Evolutionary conservation across 35 echinoderm and acorn worm species (phyloP), one percentile per base, ranked within the genome.

Genomic region (Patiria miniata): DNA sequence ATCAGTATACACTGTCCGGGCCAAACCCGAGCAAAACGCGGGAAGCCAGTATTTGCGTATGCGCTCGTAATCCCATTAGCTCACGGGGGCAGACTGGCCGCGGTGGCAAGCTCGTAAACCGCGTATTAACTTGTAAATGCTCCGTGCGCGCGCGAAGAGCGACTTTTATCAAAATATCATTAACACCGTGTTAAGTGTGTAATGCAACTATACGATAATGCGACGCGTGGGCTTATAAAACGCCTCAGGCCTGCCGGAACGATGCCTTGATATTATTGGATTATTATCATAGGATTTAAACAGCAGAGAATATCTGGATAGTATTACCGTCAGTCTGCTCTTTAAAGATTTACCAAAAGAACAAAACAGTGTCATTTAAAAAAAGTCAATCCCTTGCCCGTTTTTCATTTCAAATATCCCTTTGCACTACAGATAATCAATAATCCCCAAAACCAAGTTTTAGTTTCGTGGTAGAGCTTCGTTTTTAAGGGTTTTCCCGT

Each of bases 91-190:
- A 14, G 65, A 22, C 14, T 34, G 26, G 26, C 65, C 14, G 14
- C 34, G 21, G 42, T 12, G 4, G 42, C 42, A 73, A 73, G 14
- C 65, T 73, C 65, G 65, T 73, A 73, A 73, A 73, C 65, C 29
- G 34, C 65, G 65, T 8, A 73, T 73, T 73, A 73, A 73, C 65
- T 73, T 73, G 65, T 73, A 73, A 73, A 26, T 73, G 65, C 65
- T 73, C 10, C 65, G n/a, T n/a, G n/a, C n/a, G n/a, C n/a, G n/a
- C n/a, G 34, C 65, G 23, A 30, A 73, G 29, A 23, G 29, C 19
- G 34, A 73, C 65, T 73, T 47, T 73, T 73, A 73, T 73, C 65
- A 73, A 73, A 73, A 73, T 73, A 73, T 73, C 65, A 73, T 73
- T 73, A 73, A 73, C 65, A 73, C 21, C 65, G 65, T 73, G 65